Percentiles rank a stretch among this genome's conserved stretches.
Evolutionary conservation across 1,140 invertebrate genomes (phyloP).

Genomic region (Probaryconus sp.): DNA sequence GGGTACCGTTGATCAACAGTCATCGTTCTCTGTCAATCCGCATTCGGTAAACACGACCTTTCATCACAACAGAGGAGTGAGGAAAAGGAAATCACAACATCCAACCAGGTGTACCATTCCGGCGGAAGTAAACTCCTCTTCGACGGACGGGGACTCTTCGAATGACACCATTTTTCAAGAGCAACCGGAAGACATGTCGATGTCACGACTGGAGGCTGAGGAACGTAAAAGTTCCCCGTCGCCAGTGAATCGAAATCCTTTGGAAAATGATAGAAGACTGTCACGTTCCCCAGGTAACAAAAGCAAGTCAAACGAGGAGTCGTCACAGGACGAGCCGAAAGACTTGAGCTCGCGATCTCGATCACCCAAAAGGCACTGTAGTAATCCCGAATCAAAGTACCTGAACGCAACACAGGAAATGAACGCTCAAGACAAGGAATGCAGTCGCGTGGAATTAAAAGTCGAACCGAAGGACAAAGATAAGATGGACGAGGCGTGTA

Average conservation of each 20-base stretch:
- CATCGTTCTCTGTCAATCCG: conserved; percentile 64
- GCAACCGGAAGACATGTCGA: conserved; percentile 81
- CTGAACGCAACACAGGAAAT: conserved; percentile 43
- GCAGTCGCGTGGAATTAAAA: too few species aligned
- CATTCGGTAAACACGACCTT: conserved; percentile 66
- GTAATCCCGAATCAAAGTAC: conserved; percentile 63
- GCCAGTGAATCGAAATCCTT: conserved; percentile 18
- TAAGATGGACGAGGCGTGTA: conserved; percentile 16
- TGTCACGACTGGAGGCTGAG: conserved; percentile 73
- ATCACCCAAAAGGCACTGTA: conserved; percentile 45
- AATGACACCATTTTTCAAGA: conserved; percentile 82
- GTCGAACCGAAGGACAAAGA: conserved; percentile 10
- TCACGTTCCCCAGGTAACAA: conserved; percentile 13
- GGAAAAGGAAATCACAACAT: conserved; percentile 95
- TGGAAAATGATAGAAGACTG: conserved; percentile 41
- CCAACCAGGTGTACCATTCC: conserved; percentile 89
- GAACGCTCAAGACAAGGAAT: conserved; percentile 34
- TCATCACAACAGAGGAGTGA: conserved; percentile 72
- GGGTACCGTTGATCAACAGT: conserved; percentile 67
- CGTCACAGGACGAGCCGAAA: conserved; percentile 69
- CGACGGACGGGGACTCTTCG: conserved; percentile 83
- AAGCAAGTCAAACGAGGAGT: conserved; percentile 15
- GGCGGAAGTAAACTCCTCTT: conserved; percentile 79
- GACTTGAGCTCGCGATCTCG: conserved; percentile 74
- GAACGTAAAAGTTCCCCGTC: conserved; percentile 66